Evolutionary conservation across 2,113 vertebrate species (phyloP).

Genomic region (Piprites chloris): DNA sequence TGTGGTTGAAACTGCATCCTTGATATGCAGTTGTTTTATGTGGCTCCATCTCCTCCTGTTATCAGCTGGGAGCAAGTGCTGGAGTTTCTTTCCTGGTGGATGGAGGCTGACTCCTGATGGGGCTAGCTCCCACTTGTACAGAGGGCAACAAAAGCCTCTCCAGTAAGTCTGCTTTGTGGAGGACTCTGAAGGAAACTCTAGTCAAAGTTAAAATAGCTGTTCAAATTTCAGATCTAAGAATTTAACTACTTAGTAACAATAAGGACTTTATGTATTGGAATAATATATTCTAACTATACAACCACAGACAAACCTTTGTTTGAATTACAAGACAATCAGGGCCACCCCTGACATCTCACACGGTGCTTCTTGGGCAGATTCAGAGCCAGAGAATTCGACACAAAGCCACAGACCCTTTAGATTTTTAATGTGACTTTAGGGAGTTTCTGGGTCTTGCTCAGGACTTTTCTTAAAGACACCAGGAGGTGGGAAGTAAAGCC

Average conservation of each 20-base stretch:
- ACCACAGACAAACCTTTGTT: background rate
- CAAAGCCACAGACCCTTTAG: background rate
- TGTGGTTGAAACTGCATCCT: conserved; percentile 31
- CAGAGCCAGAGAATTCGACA: background rate
- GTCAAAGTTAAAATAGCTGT: background rate
- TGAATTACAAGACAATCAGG: background rate
- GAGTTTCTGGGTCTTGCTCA: background rate
- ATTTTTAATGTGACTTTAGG: background rate
- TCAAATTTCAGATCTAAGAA: background rate
- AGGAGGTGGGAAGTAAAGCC: background rate
- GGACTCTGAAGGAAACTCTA: background rate
- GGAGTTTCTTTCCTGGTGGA: background rate
- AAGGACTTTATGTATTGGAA: background rate
- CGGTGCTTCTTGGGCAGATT: background rate
- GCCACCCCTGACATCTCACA: background rate
- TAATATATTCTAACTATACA: background rate
- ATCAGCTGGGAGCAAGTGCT: background rate
- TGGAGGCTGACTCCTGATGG: background rate
- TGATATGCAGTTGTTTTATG: background rate
- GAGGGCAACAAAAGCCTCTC: background rate
- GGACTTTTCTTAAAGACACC: background rate
- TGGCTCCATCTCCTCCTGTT: background rate
- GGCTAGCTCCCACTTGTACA: background rate
- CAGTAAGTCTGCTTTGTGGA: background rate
- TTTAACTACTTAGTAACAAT: background rate